These are phyloP conservation scores for Tinea pellionella DNA, from an alignment of 2,888 invertebrate genomes.

Conservation along the genomic window DNA sequence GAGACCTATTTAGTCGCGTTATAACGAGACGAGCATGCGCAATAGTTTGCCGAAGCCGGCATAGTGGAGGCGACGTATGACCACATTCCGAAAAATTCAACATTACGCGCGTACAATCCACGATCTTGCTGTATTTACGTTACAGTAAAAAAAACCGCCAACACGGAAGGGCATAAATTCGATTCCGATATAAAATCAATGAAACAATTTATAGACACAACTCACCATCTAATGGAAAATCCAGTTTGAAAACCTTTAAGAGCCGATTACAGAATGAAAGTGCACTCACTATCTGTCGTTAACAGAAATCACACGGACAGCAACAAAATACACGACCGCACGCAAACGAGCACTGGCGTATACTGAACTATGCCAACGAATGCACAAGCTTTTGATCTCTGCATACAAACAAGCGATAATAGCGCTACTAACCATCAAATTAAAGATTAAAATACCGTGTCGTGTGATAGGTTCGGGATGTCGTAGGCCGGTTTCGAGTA, in stretches of 20 bases:
- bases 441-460: background rate
- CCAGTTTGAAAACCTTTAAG: conserved; percentile 38
- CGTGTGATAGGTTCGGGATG: background rate
- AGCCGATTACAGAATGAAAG: background rate
- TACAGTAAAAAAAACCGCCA: no score
- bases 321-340: background rate
- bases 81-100: no score
- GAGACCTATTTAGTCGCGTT: no score
- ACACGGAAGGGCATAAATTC: no score
- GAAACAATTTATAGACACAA: background rate
- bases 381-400: background rate
- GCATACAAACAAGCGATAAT: background rate
- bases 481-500: background rate
- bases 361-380: background rate
- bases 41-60: no score
- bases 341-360: background rate
- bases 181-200: no score
- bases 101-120: no score
- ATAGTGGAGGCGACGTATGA: no score
- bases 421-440: background rate
- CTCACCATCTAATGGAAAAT: conserved; percentile 47
- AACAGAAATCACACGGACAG: background rate
- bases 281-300: background rate
- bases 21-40: no score
- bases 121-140: no score